Base-by-base conservation (phyloP, 2,888 invertebrate genomes). In the Nomada lathburiana region DNA sequence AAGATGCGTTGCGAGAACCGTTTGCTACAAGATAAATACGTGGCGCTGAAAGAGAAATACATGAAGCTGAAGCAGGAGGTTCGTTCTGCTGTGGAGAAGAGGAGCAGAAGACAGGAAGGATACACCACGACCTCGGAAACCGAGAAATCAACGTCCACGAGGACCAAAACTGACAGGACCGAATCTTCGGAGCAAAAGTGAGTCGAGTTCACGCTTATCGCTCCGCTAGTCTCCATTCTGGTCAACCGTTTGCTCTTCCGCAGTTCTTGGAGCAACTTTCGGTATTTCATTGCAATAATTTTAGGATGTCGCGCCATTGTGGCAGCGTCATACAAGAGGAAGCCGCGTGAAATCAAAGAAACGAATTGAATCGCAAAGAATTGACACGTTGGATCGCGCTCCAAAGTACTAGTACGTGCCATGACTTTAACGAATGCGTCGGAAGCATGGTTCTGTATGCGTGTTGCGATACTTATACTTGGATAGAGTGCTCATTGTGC, bases 31-130 rank as follows among this genome's bases (percentile, higher is more conserved):
- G 97, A 97, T 88, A 98, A 98, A 92, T 98, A 98, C 92, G 95
- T 96, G 65, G 96, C 96, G 74, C 94, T 98, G 69, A 97, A 97
- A 93, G 97, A 97, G 91, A 98, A 98, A 93, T 97, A 98, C 89
- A 95, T 96, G 29, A 94, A 97, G 18, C 94, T 98, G 75, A 98
- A 98, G 92, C 97, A 96, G 29, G 97, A 98, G 86, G 97, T 97
- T 13, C 96, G 97, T 93, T 94, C 96, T 42, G 96, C 97, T 0
- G 95, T 97, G 75, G 97, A 97, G 90, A 96, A 96, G 44, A 95
- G 97, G 16, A 97, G 96, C 91, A 96, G 95, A 60, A 94, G 96
- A 44, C 91, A 92, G 55, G 93, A 92, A 73, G 93, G 92, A 11
- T 93, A 93, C 81, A 95, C 96, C 0, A 97, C 97, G 0, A 97